Conservation (phyloP, 2,888 invertebrate species). For the Tetrapedia diversipes region DNA sequence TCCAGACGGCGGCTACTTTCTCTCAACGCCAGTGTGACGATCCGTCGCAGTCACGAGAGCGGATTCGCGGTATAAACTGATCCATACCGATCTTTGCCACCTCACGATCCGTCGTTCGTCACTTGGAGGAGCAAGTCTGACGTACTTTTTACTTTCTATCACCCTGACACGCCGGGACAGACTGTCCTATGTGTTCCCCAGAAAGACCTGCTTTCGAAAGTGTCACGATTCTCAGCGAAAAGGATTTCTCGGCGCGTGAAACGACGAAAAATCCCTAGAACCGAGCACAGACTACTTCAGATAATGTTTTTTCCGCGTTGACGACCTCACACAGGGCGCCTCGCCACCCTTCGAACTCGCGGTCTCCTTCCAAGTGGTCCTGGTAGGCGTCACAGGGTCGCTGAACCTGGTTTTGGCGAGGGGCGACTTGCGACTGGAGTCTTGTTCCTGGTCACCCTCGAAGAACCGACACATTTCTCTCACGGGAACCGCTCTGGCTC, state of each 20-base stretch:
- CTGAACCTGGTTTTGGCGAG: conserved; percentile 66
- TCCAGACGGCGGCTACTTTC: conserved; percentile 63
- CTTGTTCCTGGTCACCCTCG: conserved; percentile 84
- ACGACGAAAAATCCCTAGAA: not conserved
- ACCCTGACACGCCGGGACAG: not conserved
- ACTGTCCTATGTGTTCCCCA: not conserved
- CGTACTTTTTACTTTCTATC: not conserved
- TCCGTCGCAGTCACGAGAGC: conserved; percentile 39
- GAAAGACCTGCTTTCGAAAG: conserved; percentile 36
- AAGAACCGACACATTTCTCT: conserved; percentile 89
- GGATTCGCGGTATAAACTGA: conserved; percentile 44
- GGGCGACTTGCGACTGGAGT: conserved; percentile 35
- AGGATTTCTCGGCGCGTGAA: no score
- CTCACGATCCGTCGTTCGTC: not conserved
- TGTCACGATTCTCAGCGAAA: not conserved
- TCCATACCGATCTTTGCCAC: conserved; percentile 31
- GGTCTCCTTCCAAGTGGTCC: conserved; percentile 63
- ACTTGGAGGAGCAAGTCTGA: not conserved
- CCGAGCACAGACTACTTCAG: conserved; percentile 59
- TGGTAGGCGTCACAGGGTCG: conserved; percentile 53
- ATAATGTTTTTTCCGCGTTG: conserved; percentile 74
- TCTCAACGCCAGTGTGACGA: conserved; percentile 64
- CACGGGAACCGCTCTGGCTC: conserved; percentile 84
- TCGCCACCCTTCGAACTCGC: conserved; percentile 56
- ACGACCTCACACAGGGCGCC: conserved; percentile 73